Conservation (phyloP, 2,888 invertebrate species). For the Nebria salina region DNA sequence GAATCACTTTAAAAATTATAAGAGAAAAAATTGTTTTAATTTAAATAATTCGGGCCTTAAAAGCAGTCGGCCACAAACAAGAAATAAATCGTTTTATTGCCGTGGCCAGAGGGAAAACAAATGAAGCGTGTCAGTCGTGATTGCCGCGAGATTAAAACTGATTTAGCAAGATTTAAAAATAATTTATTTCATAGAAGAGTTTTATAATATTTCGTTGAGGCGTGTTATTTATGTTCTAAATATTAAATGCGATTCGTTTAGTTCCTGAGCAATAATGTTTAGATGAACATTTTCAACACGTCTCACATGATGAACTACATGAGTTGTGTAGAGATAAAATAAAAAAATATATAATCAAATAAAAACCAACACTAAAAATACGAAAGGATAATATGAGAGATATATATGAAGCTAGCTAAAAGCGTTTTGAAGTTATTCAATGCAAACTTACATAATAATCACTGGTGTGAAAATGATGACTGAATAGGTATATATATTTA, state of each 20-base stretch:
- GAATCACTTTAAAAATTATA: too few species aligned
- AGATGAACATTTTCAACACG: background rate
- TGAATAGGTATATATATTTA: conserved; percentile 20
- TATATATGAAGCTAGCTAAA: conserved; percentile 42
- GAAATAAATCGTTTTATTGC: too few species aligned
- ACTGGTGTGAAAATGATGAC: conserved; percentile 32
- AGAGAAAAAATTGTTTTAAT: too few species aligned
- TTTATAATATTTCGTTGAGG: background rate
- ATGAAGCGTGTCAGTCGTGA: too few species aligned
- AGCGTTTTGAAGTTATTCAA: conserved; percentile 17
- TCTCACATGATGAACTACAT: background rate
- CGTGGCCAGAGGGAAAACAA: too few species aligned
- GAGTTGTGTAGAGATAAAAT: background rate
- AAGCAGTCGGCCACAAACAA: too few species aligned
- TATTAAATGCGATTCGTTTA: background rate
- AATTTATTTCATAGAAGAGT: background rate
- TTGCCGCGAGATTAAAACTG: background rate
- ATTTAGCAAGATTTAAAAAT: background rate
- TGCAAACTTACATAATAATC: conserved; percentile 34
- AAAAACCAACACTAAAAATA: background rate
- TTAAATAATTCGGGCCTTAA: too few species aligned
- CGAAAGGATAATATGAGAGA: conserved; percentile 28
- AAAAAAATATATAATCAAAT: background rate
- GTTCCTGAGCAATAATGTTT: background rate
- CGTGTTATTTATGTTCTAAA: conserved; percentile 6